Conservation (phyloP, 1,140 invertebrate genomes). For the Apis mellifera region Amel_HAv3.1 CM009937.2:11507501-11508000, state of each 20-base stretch:
- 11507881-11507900: neutral
- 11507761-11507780: neutral
- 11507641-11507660: neutral
- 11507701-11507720: neutral
- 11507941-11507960: conserved; percentile 62
- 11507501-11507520: too few species aligned
- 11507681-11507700: neutral
- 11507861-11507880: conserved; percentile 52
- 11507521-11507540: too few species aligned
- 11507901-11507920: neutral
- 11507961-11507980: conserved; percentile 47
- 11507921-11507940: conserved; percentile 26
- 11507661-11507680: neutral
- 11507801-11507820: neutral
- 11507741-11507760: conserved; percentile 12
- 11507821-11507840: neutral
- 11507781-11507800: neutral
- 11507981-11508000: conserved; percentile 42
- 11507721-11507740: neutral
- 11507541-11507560: neutral
- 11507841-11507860: neutral
- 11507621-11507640: neutral
- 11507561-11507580: neutral
- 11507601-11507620: neutral
- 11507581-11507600: neutral